Evolutionary conservation across 2,888 invertebrate species (phyloP).

Genomic region (Cheilosia impressa): DNA sequence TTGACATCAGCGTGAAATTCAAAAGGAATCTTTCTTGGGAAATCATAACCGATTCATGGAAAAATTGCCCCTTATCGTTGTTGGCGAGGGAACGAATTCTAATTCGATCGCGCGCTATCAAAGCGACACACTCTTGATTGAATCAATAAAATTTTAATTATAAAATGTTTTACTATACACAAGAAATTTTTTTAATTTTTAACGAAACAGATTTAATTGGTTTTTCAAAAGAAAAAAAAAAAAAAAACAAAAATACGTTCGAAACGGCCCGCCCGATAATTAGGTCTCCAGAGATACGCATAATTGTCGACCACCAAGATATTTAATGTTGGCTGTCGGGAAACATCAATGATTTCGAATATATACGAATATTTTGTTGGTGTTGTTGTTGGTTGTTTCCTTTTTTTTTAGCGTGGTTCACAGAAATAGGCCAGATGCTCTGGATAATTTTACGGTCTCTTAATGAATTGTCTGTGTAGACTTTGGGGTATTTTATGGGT

Average conservation of each 20-base stretch:
- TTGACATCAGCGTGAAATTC: background rate
- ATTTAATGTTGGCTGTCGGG: conserved; percentile 21
- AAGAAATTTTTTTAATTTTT: conserved; percentile 26
- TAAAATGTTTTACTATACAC: conserved; percentile 31
- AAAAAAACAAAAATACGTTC: background rate
- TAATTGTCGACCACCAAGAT: conserved; percentile 20
- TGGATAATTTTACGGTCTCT: conserved; percentile 65
- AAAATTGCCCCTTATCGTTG: background rate
- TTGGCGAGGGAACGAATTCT: background rate
- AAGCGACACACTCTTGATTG: conserved; percentile 3
- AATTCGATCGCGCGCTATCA: conserved; percentile 16
- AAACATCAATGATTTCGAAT: conserved; percentile 52
- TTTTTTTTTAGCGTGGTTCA: conserved; percentile 20
- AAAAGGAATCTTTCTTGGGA: background rate
- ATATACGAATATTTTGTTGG: background rate
- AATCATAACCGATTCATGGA: background rate
- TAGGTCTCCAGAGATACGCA: conserved; percentile 27
- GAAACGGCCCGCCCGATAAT: conserved; percentile 21
- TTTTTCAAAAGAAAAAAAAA: background rate
- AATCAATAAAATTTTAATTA: conserved; percentile 53
- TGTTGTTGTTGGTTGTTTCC: background rate
- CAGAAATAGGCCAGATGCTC: conserved; percentile 64
- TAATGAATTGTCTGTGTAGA: conserved; percentile 65
- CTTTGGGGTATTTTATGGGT: conserved; percentile 41
- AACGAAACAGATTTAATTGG: conserved; percentile 37